A percentile compares a stretch with the other conserved stretches of the same genome.
Evolutionary conservation across 2,888 invertebrate genomes (phyloP).

Genomic region (Synanthedon vespiformis): DNA sequence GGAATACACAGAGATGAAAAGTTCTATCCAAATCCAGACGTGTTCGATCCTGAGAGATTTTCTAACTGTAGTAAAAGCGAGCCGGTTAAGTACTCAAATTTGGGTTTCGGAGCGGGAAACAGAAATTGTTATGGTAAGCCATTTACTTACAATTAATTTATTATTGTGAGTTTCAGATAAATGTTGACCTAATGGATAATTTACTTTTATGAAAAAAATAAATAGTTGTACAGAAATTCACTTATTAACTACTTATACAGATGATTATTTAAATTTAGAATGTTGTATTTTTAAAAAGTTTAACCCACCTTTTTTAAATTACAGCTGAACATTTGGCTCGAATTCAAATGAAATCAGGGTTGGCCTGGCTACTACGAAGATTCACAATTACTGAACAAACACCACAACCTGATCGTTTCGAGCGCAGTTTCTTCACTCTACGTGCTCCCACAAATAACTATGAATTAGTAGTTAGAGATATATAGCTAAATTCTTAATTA

Average conservation of each 20-base stretch:
- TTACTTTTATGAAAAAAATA: too few species aligned
- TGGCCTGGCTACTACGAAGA: conserved; percentile 25
- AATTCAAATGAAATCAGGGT: conserved; percentile 25
- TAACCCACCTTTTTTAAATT: conserved; percentile 5
- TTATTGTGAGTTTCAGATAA: too few species aligned
- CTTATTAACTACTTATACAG: too few species aligned
- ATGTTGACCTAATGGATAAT: too few species aligned
- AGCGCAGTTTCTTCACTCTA: conserved; percentile 7
- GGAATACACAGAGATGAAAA: conserved; percentile 41
- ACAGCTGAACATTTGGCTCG: conserved; percentile 33
- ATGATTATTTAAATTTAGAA: background rate
- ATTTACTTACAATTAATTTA: too few species aligned
- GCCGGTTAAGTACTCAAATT: conserved; percentile 35
- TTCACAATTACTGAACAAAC: conserved; percentile 24
- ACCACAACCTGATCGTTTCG: conserved; percentile 14
- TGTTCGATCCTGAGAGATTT: conserved; percentile 61
- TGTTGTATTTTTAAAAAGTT: background rate
- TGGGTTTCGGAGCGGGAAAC: conserved; percentile 65
- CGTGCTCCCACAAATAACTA: conserved; percentile 4
- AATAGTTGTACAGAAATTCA: background rate
- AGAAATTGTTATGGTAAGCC: conserved; percentile 58
- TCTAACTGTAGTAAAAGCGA: conserved; percentile 15
- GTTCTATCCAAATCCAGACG: conserved; percentile 39
- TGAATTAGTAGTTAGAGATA: background rate
- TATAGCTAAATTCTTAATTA: background rate